Evolutionary conservation across 2,113 vertebrate genomes (phyloP).

Genomic region (Phalacrocorax pelagicus): DNA sequence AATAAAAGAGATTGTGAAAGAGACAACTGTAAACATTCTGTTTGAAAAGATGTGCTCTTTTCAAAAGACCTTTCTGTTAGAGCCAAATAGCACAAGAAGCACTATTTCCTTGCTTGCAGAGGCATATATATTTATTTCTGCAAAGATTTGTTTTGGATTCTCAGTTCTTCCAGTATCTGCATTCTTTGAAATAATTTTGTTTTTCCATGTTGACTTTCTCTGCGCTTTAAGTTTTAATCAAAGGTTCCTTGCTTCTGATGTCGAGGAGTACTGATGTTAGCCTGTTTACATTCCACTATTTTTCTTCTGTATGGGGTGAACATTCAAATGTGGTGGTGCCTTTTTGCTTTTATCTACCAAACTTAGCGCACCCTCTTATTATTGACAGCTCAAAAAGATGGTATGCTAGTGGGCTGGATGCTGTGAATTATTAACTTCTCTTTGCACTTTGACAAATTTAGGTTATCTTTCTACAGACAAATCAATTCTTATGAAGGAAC

Average conservation of each 20-base stretch:
- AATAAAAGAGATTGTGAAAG: slow-evolving; percentile 51
- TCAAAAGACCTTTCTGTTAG: slow-evolving; percentile 40
- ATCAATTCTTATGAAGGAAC: neutral
- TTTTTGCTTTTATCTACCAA: neutral
- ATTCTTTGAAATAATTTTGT: slow-evolving; percentile 39
- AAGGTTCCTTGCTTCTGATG: slow-evolving; percentile 48
- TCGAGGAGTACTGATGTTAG: slow-evolving; percentile 33
- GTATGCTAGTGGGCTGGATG: neutral
- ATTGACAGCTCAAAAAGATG: slow-evolving; percentile 42
- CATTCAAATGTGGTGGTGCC: slow-evolving; percentile 27
- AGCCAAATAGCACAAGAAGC: slow-evolving; percentile 39
- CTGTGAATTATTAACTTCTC: slow-evolving; percentile 38
- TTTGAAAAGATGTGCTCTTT: slow-evolving; percentile 54
- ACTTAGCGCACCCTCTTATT: neutral
- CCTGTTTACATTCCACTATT: slow-evolving; percentile 42
- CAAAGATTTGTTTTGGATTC: slow-evolving; percentile 45
- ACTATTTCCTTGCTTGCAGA: neutral
- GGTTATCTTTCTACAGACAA: slow-evolving; percentile 22
- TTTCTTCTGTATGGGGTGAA: slow-evolving; percentile 24
- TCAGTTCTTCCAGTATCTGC: neutral
- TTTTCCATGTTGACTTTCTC: slow-evolving; percentile 34
- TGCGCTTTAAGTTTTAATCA: slow-evolving; percentile 58
- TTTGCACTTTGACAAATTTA: slow-evolving; percentile 47
- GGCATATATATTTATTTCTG: slow-evolving; percentile 26
- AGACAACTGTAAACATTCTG: slow-evolving; percentile 59